Conservation (phyloP, 2,113 vertebrate genomes). For the Crocuta crocuta region DNA sequence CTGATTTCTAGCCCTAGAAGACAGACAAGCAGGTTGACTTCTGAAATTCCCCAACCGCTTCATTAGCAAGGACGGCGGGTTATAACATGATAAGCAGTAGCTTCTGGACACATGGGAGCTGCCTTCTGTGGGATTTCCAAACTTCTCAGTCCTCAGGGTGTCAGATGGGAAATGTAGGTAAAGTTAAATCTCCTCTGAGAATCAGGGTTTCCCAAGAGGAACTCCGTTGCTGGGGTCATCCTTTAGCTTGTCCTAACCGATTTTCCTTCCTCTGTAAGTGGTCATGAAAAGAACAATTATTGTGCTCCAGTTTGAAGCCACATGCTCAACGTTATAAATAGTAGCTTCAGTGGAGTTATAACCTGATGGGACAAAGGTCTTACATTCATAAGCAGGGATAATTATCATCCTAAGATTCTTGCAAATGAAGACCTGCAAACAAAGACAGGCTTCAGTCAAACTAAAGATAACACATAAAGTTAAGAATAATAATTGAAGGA, state of each 20-base stretch:
- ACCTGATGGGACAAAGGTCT: not conserved
- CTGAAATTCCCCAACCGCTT: constrained; percentile 76
- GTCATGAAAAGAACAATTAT: not conserved
- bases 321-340: not conserved
- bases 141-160: constrained; percentile 15
- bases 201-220: constrained; percentile 37
- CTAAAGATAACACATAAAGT: not conserved
- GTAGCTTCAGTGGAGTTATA: not conserved
- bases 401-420: not conserved
- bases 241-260: not conserved
- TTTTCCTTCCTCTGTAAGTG: not conserved
- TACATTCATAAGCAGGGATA: not conserved
- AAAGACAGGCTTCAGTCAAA: not conserved
- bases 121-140: constrained; percentile 72
- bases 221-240: constrained; percentile 15
- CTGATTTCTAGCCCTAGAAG: constrained; percentile 60
- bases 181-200: constrained; percentile 57
- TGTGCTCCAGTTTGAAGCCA: not conserved
- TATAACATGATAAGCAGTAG: constrained; percentile 53
- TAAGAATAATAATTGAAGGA: not conserved
- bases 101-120: constrained; percentile 54
- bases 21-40: constrained; percentile 41
- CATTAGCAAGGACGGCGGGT: constrained; percentile 73
- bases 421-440: constrained; percentile 2
- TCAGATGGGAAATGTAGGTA: not conserved